Evolutionary conservation across 1,140 invertebrate species (phyloP).

Genomic region (Drosophila murphyi): DNA sequence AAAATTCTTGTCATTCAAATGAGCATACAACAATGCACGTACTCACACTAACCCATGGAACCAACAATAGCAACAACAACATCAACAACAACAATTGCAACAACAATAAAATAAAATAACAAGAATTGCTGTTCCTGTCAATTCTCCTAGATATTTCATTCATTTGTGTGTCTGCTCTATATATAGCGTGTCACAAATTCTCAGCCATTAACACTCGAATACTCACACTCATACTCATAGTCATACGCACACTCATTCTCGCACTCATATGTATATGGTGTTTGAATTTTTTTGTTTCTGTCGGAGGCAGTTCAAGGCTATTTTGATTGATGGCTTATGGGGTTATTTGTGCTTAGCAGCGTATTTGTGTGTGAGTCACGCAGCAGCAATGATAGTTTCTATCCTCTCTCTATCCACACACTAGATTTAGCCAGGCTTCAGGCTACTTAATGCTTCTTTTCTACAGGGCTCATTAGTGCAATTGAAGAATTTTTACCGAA

Average conservation of each 20-base stretch:
- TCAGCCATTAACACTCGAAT: conserved; percentile 19
- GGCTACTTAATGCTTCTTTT: conserved; percentile 15
- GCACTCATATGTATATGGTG: background rate
- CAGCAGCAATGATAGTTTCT: conserved; percentile 31
- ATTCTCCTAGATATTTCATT: conserved; percentile 44
- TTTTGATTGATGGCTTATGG: conserved; percentile 70
- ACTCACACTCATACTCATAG: conserved; percentile 2
- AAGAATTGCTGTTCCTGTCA: conserved; percentile 40
- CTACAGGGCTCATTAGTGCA: conserved; percentile 43
- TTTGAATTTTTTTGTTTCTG: conserved; percentile 38
- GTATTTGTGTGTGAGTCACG: conserved; percentile 55
- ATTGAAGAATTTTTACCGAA: conserved; percentile 34
- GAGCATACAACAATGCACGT: conserved; percentile 64
- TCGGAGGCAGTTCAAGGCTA: conserved; percentile 71
- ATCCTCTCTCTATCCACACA: background rate
- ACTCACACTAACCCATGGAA: conserved; percentile 41
- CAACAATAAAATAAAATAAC: conserved; percentile 7
- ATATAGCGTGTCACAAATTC: conserved; percentile 63
- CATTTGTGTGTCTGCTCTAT: conserved; percentile 59
- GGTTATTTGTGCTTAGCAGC: conserved; percentile 14
- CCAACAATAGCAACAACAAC: conserved; percentile 18
- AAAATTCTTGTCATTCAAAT: conserved; percentile 67
- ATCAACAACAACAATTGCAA: conserved; percentile 11
- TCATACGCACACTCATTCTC: conserved; percentile 1
- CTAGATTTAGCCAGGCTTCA: background rate